These are phyloP conservation scores for Anagyrus pseudococci DNA, from an alignment of 2,888 invertebrate genomes.

Conservation along the genomic window DNA sequence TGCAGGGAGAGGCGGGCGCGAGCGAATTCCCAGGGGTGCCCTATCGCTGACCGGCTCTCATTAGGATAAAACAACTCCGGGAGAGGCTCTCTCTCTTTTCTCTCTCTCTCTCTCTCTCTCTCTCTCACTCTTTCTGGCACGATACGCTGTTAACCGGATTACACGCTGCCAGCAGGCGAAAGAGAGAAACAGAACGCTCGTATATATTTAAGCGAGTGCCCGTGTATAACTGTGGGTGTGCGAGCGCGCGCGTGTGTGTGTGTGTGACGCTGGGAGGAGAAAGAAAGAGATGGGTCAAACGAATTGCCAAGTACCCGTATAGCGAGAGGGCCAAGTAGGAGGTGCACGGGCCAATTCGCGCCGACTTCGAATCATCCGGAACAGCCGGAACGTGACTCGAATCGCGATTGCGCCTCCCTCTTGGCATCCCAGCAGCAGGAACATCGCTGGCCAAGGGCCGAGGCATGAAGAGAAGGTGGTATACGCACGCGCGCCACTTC, in stretches of 20 bases:
- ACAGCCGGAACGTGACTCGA: conserved; percentile 34
- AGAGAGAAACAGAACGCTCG: background rate
- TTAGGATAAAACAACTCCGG: conserved; percentile 57
- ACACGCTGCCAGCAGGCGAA: conserved; percentile 42
- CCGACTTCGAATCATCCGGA: conserved; percentile 35
- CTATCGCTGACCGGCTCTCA: conserved; percentile 55
- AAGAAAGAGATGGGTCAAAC: background rate
- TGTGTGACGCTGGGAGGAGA: background rate
- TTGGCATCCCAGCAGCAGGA: no score
- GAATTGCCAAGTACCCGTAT: background rate
- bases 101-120: no score
- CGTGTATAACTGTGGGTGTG: no score
- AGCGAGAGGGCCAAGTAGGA: conserved; percentile 31
- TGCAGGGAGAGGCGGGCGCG: conserved; percentile 35
- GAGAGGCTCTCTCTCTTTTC: no score
- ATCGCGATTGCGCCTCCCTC: conserved; percentile 14
- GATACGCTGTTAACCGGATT: conserved; percentile 49
- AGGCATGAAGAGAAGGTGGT: no score
- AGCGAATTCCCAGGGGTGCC: conserved; percentile 55
- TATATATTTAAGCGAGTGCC: no score
- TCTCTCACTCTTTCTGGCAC: no score
- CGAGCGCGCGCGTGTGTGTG: no score
- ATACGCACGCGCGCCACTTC: conserved; percentile 23
- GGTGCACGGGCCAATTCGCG: conserved; percentile 34
- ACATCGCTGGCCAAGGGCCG: no score